Evolutionary conservation across 2,888 invertebrate species (phyloP).

Genomic region (Scaptomyza cyrtandrae): DNA sequence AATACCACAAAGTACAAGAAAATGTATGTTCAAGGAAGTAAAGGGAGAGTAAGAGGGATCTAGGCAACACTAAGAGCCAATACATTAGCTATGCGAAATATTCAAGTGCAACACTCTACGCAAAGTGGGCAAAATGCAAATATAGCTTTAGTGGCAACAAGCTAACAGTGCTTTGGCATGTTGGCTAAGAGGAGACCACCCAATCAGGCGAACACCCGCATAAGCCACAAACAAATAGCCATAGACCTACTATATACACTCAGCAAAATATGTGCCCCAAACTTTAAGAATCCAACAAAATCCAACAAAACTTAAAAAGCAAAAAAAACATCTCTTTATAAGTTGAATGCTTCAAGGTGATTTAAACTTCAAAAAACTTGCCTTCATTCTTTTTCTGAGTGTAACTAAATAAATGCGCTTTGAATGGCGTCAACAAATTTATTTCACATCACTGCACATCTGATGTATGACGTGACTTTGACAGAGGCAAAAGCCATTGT

Average conservation of each 20-base stretch:
- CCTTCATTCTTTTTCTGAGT: background rate
- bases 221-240: background rate
- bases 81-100: conserved; percentile 42
- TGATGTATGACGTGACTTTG: conserved; percentile 73
- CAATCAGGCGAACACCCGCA: conserved; percentile 18
- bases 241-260: background rate
- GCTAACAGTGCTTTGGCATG: conserved; percentile 1
- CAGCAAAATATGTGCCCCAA: background rate
- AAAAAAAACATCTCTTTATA: too few species aligned
- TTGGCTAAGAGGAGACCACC: conserved; percentile 33
- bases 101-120: conserved; percentile 33
- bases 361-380: background rate
- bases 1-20: background rate
- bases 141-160: conserved; percentile 6
- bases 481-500: conserved; percentile 33
- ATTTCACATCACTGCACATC: conserved; percentile 69
- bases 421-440: conserved; percentile 68
- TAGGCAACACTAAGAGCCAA: conserved; percentile 23
- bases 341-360: too few species aligned
- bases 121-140: conserved; percentile 40
- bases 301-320: too few species aligned
- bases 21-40: background rate
- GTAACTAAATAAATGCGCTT: conserved; percentile 50
- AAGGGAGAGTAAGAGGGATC: conserved; percentile 1
- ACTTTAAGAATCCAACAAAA: too few species aligned